Evolutionary conservation across 2,797 vertebrate species (phyloP).

Genomic region (Enoplosus armatus): DNA sequence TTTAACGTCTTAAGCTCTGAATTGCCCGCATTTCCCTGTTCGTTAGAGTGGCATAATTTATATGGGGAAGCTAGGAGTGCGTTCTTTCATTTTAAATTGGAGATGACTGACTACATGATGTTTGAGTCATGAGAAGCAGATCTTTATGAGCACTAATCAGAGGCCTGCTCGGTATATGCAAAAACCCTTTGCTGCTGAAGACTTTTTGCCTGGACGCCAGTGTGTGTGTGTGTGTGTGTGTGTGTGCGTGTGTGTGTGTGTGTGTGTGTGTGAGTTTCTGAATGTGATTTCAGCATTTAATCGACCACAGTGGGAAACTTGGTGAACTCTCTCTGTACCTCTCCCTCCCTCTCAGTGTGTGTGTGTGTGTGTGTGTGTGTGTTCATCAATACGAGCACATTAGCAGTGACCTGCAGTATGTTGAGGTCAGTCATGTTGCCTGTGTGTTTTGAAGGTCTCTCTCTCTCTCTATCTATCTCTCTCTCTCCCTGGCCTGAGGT

Average conservation of each 20-base stretch:
- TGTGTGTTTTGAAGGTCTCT: slow-evolving; percentile 1
- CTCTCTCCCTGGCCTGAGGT: slow-evolving; percentile 3
- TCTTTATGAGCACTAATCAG: slow-evolving; percentile 32
- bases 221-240: slow-evolving; percentile 23
- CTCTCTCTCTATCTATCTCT: neutral
- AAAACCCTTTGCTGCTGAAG: slow-evolving; percentile 19
- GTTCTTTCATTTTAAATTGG: slow-evolving; percentile 45
- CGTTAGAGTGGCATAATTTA: slow-evolving; percentile 48
- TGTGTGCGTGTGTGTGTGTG: slow-evolving; percentile 6
- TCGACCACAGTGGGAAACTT: neutral
- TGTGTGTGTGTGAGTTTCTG: neutral
- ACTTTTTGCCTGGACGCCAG: neutral
- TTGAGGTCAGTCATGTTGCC: slow-evolving; percentile 23
- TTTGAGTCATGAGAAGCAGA: slow-evolving; percentile 29
- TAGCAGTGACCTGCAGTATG: slow-evolving; percentile 39
- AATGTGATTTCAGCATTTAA: slow-evolving; percentile 12
- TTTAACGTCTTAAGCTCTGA: slow-evolving; percentile 39
- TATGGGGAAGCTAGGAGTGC: slow-evolving; percentile 14
- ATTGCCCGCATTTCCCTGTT: slow-evolving; percentile 41
- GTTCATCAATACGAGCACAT: slow-evolving; percentile 28
- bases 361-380: neutral
- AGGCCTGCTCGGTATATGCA: neutral
- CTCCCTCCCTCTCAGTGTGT: slow-evolving; percentile 5
- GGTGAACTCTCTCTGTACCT: neutral
- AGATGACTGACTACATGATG: slow-evolving; percentile 37